phyloP scores from a whole-genome alignment of 2,113 vertebrate genomes.

The Vulpes vulpes region DNA sequence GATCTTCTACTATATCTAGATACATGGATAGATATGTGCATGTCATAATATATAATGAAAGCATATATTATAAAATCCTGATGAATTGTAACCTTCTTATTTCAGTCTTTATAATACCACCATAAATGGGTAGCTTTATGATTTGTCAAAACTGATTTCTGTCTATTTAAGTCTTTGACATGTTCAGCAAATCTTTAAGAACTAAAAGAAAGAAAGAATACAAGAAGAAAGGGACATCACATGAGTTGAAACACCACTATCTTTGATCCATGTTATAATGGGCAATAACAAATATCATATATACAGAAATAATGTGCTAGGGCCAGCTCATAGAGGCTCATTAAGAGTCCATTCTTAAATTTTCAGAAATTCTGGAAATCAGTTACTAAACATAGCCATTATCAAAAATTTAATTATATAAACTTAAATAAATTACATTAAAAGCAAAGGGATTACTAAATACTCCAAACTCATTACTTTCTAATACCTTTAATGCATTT shows the following conservation, averaged over 20 bases:
- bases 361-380: background rate
- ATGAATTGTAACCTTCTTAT: background rate
- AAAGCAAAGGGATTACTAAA: background rate
- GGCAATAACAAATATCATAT: background rate
- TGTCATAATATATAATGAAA: background rate
- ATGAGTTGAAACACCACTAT: background rate
- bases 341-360: background rate
- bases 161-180: background rate
- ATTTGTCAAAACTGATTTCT: background rate
- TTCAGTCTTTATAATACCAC: background rate
- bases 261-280: background rate
- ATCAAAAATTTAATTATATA: conserved; percentile 24
- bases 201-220: background rate
- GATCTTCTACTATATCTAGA: background rate
- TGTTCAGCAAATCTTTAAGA: background rate
- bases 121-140: background rate
- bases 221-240: background rate
- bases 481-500: background rate
- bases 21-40: background rate
- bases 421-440: conserved; percentile 7
- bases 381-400: background rate
- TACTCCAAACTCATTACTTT: background rate
- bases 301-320: background rate
- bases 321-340: background rate
- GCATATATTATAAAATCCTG: background rate